Evolutionary conservation across 2,113 vertebrate genomes (phyloP), one percentile per base, ranked within the genome.

Genomic region (Gobius niger): DNA sequence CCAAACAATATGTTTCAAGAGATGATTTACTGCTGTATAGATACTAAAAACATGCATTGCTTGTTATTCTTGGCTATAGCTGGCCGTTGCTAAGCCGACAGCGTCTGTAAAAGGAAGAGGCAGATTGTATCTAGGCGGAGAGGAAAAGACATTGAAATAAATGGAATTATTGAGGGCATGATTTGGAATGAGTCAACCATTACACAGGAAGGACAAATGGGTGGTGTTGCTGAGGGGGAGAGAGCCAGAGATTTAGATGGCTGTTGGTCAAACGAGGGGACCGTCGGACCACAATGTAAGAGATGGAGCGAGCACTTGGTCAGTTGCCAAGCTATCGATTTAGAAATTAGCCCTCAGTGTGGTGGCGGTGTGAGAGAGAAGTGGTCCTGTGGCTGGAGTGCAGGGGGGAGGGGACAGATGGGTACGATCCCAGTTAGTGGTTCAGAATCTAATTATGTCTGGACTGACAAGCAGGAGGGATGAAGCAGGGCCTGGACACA

Each of bases 321-420:
- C 67, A 18, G 60, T 51, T 16, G 70, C 84, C 79, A 85, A 75
- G 59, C 60, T 71, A 92, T 91, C 53, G 83, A 92, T 91, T 91
- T 88, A 18, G 68, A 82, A 88, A 91, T 89, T 68, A 79, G 50
- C 63, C 13, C 60, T 13, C 3, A 57, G 34, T 57, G 70, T 47
- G 41, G 57, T 49, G 50, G 70, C 44, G 42, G 52, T 34, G 50
- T 46, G 64, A 24, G 71, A 61, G 62, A 8, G 16, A 16, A 67
- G 77, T 63, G 72, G 76, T 52, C 81, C 53, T 61, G 65, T 67
- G 77, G 77, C 42, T 34, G 18, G 65, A 47, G 41, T 44, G 40
- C 70, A 24, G 72, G 67, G 76, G 59, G 59, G 62, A 12, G 59
- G 66, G 57, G 40, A 65, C 15, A 4, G 50, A 34, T 46, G 54